Percentiles rank a stretch among this genome's conserved stretches.
These are phyloP conservation scores for Rotaria sp. DNA, from an alignment of 2,888 invertebrate species.

Conservation along the genomic window DNA sequence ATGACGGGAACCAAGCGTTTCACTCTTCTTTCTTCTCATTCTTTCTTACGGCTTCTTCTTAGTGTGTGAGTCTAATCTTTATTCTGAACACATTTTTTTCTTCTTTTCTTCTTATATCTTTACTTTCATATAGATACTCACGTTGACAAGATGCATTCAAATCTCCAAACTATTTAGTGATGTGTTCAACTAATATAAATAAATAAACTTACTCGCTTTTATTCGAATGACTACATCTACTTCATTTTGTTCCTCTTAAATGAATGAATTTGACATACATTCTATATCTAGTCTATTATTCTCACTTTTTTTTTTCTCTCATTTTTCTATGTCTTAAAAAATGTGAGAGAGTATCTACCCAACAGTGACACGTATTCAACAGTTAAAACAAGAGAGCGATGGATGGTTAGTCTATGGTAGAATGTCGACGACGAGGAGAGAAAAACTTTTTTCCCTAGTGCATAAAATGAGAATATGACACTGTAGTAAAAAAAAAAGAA, in stretches of 20 bases:
- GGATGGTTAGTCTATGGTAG: background rate
- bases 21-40: background rate
- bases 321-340: background rate
- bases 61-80: background rate
- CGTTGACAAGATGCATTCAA: background rate
- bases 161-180: background rate
- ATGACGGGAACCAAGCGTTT: background rate
- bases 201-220: background rate
- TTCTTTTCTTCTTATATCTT: background rate
- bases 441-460: background rate
- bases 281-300: background rate
- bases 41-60: background rate
- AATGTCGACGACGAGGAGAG: background rate
- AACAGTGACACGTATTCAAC: background rate
- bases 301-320: background rate
- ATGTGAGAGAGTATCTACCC: background rate
- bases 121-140: background rate
- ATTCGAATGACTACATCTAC: background rate
- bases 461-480: background rate
- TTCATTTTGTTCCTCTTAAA: background rate
- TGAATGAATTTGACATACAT: background rate
- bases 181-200: background rate
- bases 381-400: slow-evolving; percentile 9
- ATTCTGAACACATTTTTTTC: background rate
- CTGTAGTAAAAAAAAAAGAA: background rate